Evolutionary conservation across 2,113 vertebrate species (phyloP).

Genomic region (Gymnogyps californianus): DNA sequence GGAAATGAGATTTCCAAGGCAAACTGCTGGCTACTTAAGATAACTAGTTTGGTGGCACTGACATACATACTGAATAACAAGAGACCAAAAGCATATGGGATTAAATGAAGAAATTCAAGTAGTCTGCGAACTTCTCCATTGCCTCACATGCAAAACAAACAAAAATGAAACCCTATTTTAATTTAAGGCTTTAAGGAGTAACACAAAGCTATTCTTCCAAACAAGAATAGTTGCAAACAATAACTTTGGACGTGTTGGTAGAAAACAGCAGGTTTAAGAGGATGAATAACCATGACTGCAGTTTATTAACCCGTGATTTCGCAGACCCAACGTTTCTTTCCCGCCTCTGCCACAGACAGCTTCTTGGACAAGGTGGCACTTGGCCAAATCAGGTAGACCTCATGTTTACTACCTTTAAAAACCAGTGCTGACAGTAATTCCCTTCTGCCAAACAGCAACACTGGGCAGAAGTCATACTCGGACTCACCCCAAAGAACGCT

Average conservation of each 20-base stretch:
- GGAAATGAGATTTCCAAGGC: constrained; percentile 57
- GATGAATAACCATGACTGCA: not conserved
- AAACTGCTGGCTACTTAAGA: constrained; percentile 45
- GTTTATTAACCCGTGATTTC: not conserved
- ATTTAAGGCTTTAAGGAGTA: not conserved
- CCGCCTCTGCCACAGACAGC: not conserved
- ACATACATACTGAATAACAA: not conserved
- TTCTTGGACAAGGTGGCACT: not conserved
- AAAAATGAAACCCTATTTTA: not conserved
- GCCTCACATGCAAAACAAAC: not conserved
- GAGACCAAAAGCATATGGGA: not conserved
- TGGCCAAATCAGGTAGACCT: not conserved
- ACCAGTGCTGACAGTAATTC: not conserved
- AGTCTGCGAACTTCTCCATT: not conserved
- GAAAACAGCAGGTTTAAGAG: not conserved
- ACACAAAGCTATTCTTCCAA: not conserved
- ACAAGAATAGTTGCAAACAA: not conserved
- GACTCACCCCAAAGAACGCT: not conserved
- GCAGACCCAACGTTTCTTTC: not conserved
- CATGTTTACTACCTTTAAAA: not conserved
- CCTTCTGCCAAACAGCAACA: not conserved
- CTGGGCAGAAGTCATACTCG: not conserved
- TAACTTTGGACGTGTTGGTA: not conserved
- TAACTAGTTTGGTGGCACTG: not conserved
- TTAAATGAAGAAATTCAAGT: not conserved